A percentile compares a stretch with the other conserved stretches of the same genome.
Conservation (phyloP, 2,797 vertebrate species). For the Eleutherodactylus coqui region DNA sequence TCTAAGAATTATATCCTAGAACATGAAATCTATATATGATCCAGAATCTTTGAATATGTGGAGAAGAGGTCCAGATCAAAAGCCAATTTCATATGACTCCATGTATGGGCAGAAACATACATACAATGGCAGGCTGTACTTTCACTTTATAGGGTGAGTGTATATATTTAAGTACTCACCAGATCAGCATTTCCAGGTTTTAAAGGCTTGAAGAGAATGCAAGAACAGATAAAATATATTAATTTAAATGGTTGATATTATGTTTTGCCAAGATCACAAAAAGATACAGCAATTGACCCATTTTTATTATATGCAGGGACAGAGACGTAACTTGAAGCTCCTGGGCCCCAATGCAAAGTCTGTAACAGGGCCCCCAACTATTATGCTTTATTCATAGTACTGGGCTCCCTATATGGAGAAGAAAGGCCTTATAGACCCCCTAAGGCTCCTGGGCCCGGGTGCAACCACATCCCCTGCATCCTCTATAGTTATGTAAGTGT, state of each 20-base stretch:
- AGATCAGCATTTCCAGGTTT: conserved; percentile 30
- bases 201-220: conserved; percentile 31
- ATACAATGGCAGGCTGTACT: background rate
- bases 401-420: no score
- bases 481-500: no score
- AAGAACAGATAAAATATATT: background rate
- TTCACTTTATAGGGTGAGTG: background rate
- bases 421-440: no score
- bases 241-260: background rate
- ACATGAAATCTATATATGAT: background rate
- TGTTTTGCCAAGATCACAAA: background rate
- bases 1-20: background rate
- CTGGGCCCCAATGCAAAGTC: no score
- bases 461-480: no score
- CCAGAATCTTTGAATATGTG: background rate
- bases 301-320: background rate
- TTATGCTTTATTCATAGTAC: no score
- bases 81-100: background rate
- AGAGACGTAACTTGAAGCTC: no score
- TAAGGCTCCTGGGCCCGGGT: no score
- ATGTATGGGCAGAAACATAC: background rate
- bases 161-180: conserved; percentile 16
- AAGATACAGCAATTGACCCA: background rate
- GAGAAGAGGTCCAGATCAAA: background rate
- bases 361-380: no score